Evolutionary conservation across 2,113 vertebrate species (phyloP).

Genomic region (Emydocephalus ijimae): DNA sequence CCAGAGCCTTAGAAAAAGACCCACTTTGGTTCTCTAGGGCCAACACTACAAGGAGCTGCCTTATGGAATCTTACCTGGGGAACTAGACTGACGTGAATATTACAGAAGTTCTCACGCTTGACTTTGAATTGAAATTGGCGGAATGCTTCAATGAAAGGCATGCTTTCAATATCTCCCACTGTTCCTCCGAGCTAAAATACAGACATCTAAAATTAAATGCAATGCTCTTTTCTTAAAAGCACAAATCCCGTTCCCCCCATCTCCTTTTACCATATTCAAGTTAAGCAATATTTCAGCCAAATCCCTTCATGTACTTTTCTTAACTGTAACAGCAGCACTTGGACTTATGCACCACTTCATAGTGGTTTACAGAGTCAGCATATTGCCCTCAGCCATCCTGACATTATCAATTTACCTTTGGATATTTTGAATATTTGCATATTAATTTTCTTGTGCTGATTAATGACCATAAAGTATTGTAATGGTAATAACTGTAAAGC

Average conservation of each 20-base stretch:
- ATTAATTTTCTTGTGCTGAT: neutral
- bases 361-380: too few relatives aligned
- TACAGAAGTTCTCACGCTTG: constrained; percentile 94
- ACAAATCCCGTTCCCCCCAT: neutral
- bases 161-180: constrained; percentile 94
- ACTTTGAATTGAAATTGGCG: constrained; percentile 98
- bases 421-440: neutral
- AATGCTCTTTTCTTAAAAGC: neutral
- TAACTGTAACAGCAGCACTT: neutral
- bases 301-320: neutral
- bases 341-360: too few relatives aligned
- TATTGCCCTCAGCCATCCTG: too few relatives aligned
- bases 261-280: neutral
- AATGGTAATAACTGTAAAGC: neutral
- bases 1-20: neutral
- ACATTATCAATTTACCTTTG: neutral
- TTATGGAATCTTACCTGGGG: constrained; percentile 80
- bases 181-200: constrained; percentile 87
- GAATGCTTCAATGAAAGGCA: constrained; percentile 98
- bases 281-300: neutral
- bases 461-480: neutral
- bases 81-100: constrained; percentile 95
- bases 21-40: neutral
- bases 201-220: neutral
- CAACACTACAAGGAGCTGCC: neutral